phyloP scores from a whole-genome alignment of 2,888 invertebrate species.

The Eurytoma adleriae region DNA sequence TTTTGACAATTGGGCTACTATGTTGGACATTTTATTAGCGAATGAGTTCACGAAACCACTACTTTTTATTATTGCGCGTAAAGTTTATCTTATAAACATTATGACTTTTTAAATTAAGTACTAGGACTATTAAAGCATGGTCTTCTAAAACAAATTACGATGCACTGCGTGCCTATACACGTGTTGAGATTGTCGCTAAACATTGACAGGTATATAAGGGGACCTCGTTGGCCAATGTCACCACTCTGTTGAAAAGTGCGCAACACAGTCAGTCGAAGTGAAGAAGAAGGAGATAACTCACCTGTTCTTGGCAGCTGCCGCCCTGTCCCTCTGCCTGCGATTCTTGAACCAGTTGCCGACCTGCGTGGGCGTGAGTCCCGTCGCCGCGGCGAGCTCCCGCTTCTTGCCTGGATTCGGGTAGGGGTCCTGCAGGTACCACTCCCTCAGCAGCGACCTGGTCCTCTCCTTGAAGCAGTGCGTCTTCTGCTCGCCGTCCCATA shows the following conservation, averaged over 20 bases:
- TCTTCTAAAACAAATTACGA: too few relatives aligned
- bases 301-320: slow-evolving; percentile 97
- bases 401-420: slow-evolving; percentile 97
- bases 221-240: too few relatives aligned
- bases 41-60: too few relatives aligned
- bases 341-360: slow-evolving; percentile 97
- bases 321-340: slow-evolving; percentile 90
- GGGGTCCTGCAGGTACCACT: slow-evolving; percentile 99
- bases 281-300: slow-evolving; percentile 76
- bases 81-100: too few relatives aligned
- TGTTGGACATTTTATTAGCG: too few relatives aligned
- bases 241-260: background rate
- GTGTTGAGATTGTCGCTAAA: too few relatives aligned
- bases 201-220: too few relatives aligned
- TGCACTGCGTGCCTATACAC: background rate
- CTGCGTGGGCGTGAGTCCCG: slow-evolving; percentile 94
- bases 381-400: slow-evolving; percentile 92
- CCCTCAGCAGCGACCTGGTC: slow-evolving; percentile 94
- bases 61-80: too few relatives aligned
- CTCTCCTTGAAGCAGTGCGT: slow-evolving; percentile 98
- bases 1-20: too few relatives aligned
- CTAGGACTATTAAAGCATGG: too few relatives aligned
- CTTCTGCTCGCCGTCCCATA: slow-evolving; percentile 98
- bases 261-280: background rate
- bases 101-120: too few relatives aligned